Conservation (phyloP, 1,140 invertebrate genomes). For the Callitettix versicolor region DNA sequence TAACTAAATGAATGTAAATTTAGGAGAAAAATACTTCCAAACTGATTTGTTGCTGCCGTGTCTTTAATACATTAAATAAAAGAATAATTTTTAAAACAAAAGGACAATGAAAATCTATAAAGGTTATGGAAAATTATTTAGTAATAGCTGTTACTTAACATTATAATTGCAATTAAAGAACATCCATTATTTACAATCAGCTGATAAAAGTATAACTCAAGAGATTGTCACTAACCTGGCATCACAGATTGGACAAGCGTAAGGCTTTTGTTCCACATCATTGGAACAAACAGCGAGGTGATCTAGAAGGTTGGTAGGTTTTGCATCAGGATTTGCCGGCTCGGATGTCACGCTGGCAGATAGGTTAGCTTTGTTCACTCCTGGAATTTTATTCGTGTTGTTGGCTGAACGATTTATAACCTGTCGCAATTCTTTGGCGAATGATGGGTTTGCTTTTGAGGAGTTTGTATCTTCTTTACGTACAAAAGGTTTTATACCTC, state of each 20-base stretch:
- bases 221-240: neutral
- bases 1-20: too few species aligned
- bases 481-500: constrained; percentile 4
- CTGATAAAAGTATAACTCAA: too few species aligned
- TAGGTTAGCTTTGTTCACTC: neutral
- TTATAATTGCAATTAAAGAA: too few species aligned
- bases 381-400: neutral
- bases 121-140: too few species aligned
- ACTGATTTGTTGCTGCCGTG: too few species aligned
- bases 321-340: neutral
- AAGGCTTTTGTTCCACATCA: constrained; percentile 1
- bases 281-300: constrained; percentile 11
- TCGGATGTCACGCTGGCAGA: neutral
- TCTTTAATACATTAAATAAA: too few species aligned
- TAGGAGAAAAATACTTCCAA: too few species aligned
- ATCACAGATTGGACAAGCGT: constrained; percentile 14
- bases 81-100: too few species aligned
- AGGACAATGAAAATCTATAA: too few species aligned
- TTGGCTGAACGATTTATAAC: neutral
- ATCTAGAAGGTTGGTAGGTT: constrained; percentile 8
- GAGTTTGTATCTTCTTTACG: neutral
- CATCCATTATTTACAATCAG: too few species aligned
- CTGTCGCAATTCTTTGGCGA: neutral
- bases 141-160: too few species aligned
- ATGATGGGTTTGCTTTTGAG: neutral